Conservation (phyloP, 2,797 vertebrate species). For the Pristis pectinata region DNA sequence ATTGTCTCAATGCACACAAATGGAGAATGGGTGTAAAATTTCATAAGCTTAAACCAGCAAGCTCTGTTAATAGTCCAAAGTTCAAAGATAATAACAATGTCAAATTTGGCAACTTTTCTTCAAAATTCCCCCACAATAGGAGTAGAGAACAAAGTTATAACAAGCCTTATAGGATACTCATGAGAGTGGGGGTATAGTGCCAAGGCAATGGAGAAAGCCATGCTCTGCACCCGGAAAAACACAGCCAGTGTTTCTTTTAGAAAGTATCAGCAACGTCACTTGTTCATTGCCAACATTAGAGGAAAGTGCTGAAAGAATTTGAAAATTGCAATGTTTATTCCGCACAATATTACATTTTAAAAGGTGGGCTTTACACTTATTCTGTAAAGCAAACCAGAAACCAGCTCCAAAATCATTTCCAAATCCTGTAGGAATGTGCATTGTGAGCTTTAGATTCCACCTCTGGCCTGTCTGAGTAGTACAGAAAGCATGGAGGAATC, state of each 20-base stretch:
- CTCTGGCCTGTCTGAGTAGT: background rate
- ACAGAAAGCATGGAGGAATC: background rate
- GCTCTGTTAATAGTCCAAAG: background rate
- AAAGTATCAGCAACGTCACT: no score
- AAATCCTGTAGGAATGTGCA: background rate
- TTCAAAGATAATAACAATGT: background rate
- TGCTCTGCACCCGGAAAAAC: background rate
- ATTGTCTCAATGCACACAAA: no score
- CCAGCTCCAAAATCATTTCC: background rate
- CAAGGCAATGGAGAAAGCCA: background rate
- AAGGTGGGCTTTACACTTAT: background rate
- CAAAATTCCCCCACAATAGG: background rate
- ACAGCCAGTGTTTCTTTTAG: background rate
- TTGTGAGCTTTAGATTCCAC: background rate
- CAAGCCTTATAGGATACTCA: background rate
- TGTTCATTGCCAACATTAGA: background rate
- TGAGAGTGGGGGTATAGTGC: background rate
- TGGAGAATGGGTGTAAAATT: background rate
- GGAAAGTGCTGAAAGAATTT: background rate
- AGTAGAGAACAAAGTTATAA: background rate
- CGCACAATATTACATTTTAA: background rate
- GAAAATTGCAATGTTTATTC: background rate
- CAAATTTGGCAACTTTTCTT: background rate
- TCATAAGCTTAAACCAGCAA: background rate
- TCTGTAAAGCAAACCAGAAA: background rate